Evolutionary conservation across 1,140 invertebrate genomes (phyloP).

Genomic region (Drosophila carrolli): DNA sequence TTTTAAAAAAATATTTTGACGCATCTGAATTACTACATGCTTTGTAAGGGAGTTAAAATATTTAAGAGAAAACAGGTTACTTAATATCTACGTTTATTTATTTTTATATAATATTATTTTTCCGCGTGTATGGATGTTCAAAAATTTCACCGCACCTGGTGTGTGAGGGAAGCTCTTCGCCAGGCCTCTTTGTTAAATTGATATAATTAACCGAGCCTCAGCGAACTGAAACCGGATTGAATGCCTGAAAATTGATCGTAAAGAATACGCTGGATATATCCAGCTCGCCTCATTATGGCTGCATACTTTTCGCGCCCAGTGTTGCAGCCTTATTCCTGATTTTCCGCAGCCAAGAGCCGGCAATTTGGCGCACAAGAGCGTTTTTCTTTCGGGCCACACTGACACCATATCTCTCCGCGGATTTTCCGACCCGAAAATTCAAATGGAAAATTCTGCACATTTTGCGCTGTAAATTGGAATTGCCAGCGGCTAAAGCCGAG

Average conservation of each 20-base stretch:
- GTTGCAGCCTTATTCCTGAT: slow-evolving; percentile 2
- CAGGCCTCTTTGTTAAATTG: slow-evolving; percentile 42
- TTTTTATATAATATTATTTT: background rate
- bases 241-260: slow-evolving; percentile 41
- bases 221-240: slow-evolving; percentile 28
- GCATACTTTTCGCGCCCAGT: slow-evolving; percentile 43
- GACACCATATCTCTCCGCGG: background rate
- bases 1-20: too few species aligned
- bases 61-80: too few species aligned
- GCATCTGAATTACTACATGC: too few species aligned
- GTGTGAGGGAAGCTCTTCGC: slow-evolving; percentile 1
- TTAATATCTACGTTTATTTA: background rate
- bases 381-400: background rate
- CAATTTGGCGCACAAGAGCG: slow-evolving; percentile 56
- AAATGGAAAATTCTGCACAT: slow-evolving; percentile 75
- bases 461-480: slow-evolving; percentile 52
- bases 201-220: slow-evolving; percentile 43
- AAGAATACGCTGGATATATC: slow-evolving; percentile 19
- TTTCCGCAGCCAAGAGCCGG: slow-evolving; percentile 23
- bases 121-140: slow-evolving; percentile 4
- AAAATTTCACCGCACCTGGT: slow-evolving; percentile 22
- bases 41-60: too few species aligned
- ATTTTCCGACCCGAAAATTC: slow-evolving; percentile 29
- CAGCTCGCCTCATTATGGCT: slow-evolving; percentile 40
- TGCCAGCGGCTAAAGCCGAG: slow-evolving; percentile 33